These are phyloP conservation scores for Cybosia mesomella DNA, from an alignment of 2,888 invertebrate species.

Conservation along the genomic window DNA sequence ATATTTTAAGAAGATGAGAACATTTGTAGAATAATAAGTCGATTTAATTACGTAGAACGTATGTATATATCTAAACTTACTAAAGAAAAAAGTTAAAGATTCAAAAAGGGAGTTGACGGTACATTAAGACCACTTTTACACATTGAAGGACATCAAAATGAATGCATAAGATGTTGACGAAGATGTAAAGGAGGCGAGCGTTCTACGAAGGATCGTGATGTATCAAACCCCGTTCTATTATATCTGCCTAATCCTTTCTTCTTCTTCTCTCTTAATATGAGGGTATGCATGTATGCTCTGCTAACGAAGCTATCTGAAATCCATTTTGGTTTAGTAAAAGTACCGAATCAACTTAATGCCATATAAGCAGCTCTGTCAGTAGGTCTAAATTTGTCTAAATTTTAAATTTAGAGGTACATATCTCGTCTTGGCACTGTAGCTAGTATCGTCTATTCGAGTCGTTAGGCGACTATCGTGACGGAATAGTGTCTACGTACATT, in stretches of 20 bases:
- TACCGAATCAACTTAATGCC: neutral
- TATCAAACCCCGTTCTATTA: neutral
- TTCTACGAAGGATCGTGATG: neutral
- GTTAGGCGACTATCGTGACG: conserved; percentile 36
- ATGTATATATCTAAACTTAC: too few relatives aligned
- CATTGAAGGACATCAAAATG: neutral
- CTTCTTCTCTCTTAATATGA: too few relatives aligned
- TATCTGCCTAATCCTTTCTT: neutral
- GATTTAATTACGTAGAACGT: too few relatives aligned
- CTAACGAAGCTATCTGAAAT: too few relatives aligned
- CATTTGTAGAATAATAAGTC: too few relatives aligned
- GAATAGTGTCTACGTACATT: conserved; percentile 40
- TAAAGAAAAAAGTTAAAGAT: too few relatives aligned
- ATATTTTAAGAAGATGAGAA: too few relatives aligned
- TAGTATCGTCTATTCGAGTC: neutral
- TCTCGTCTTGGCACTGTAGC: neutral
- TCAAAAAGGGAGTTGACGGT: too few relatives aligned
- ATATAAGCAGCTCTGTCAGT: neutral
- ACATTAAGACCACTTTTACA: too few relatives aligned
- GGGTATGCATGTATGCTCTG: too few relatives aligned
- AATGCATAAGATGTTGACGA: neutral
- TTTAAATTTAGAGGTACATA: neutral
- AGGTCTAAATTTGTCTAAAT: neutral
- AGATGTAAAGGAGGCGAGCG: neutral
- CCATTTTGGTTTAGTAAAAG: too few relatives aligned